phyloP scores from a whole-genome alignment of 2,797 vertebrate genomes.

The Phataginus tricuspis region DNA sequence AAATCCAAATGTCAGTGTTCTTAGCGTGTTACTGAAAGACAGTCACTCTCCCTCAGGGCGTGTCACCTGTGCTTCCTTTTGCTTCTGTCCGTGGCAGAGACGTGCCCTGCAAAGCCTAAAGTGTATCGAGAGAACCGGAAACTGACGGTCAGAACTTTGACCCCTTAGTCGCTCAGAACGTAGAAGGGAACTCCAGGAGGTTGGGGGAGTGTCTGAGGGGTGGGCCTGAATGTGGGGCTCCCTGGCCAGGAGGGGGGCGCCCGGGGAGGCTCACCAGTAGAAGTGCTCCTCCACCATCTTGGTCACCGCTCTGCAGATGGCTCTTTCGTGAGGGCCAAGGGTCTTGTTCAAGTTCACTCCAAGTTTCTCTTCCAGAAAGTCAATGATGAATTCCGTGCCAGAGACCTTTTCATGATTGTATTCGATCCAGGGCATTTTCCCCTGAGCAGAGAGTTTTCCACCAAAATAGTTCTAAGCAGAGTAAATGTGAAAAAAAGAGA shows the following conservation, averaged over 20 bases:
- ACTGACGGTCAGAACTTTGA: background rate
- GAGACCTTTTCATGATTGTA: conserved; percentile 96
- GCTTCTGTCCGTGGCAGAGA: background rate
- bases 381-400: conserved; percentile 97
- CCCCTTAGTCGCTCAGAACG: background rate
- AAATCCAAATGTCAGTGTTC: conserved; percentile 1
- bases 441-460: conserved; percentile 97
- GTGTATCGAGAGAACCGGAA: background rate
- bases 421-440: conserved; percentile 99
- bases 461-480: conserved; percentile 96
- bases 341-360: conserved; percentile 95
- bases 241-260: background rate
- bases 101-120: background rate
- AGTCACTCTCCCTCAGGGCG: background rate
- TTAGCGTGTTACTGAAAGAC: background rate
- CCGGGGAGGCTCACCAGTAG: conserved; percentile 92
- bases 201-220: background rate
- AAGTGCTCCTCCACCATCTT: conserved; percentile 99
- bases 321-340: conserved; percentile 94
- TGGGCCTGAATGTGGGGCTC: background rate
- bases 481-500: conserved; percentile 61
- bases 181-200: background rate
- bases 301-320: conserved; percentile 94
- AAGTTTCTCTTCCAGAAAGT: conserved; percentile 97
- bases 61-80: background rate